Percentiles rank a stretch among this genome's conserved stretches.
phyloP scores from a whole-genome alignment of 2,113 vertebrate species.

The Pampusana beccarii region DNA sequence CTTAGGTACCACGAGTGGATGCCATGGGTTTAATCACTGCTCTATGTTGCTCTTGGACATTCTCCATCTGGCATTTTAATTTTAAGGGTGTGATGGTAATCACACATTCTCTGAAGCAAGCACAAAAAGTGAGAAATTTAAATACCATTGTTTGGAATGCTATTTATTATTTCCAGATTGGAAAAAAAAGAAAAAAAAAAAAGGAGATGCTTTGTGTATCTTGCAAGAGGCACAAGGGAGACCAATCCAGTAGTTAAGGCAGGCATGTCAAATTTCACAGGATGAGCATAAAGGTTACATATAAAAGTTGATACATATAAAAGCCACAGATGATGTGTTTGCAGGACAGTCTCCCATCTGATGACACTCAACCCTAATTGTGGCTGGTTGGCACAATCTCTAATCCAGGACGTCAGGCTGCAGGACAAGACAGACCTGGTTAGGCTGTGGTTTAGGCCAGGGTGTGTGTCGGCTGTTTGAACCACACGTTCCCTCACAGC shows the following conservation, averaged over 20 bases:
- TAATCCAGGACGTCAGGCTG: background rate
- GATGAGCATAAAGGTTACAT: background rate
- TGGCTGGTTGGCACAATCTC: background rate
- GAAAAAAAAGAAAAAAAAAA: background rate
- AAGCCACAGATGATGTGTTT: background rate
- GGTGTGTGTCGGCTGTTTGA: background rate
- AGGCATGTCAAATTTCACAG: background rate
- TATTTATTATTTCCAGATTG: conserved; percentile 34
- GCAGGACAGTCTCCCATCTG: background rate
- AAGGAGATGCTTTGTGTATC: background rate
- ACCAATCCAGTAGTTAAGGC: background rate
- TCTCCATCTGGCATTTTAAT: background rate
- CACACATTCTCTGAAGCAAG: background rate
- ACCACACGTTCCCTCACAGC: background rate
- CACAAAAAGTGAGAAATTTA: background rate
- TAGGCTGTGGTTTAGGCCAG: background rate
- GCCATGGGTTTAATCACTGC: background rate
- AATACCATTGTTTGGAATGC: background rate
- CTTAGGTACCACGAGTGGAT: background rate
- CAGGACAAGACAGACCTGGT: background rate
- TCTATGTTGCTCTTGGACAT: background rate
- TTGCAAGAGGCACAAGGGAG: background rate
- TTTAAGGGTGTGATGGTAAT: background rate
- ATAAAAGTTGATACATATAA: background rate
- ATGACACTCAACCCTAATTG: background rate